phyloP scores from a whole-genome alignment of 2,888 invertebrate species.

The Cephus pulcher region DNA sequence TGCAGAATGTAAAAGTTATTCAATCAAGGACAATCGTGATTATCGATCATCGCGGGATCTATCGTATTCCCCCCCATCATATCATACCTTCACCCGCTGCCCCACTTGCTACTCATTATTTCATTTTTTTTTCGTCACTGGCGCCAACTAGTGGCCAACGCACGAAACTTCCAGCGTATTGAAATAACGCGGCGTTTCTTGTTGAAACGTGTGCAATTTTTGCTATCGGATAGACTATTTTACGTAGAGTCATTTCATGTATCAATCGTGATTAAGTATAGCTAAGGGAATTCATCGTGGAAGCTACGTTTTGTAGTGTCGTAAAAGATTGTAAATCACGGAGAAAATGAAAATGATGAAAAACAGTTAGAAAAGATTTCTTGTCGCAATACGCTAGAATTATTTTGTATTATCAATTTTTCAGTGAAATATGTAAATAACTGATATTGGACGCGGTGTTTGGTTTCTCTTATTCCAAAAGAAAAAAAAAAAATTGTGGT shows the following conservation, averaged over 20 bases:
- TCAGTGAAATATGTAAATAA: not conserved
- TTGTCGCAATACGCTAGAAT: not conserved
- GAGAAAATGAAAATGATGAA: not conserved
- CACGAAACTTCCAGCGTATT: not conserved
- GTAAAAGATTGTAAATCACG: not conserved
- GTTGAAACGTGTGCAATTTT: not conserved
- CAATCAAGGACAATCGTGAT: not conserved
- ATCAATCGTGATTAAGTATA: slow-evolving; percentile 29
- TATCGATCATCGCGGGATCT: not conserved
- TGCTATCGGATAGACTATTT: not conserved
- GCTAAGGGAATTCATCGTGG: slow-evolving; percentile 63
- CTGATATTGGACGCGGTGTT: not conserved
- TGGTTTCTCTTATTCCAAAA: not conserved
- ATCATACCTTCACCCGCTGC: not conserved
- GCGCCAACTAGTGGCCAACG: not conserved
- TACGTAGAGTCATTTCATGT: not conserved
- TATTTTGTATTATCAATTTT: not conserved
- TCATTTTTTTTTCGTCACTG: not conserved
- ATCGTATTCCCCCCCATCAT: not conserved
- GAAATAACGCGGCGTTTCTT: not conserved
- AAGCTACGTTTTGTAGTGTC: slow-evolving; percentile 53
- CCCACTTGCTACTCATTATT: not conserved
- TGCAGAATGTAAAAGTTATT: not conserved
- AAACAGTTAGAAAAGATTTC: not conserved
- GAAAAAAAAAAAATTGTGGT: slow-evolving; percentile 23